A percentile compares a stretch with the other conserved stretches of the same genome.
Evolutionary conservation across 2,797 vertebrate species (phyloP).

Genomic region (Siniperca scherzeri): DNA sequence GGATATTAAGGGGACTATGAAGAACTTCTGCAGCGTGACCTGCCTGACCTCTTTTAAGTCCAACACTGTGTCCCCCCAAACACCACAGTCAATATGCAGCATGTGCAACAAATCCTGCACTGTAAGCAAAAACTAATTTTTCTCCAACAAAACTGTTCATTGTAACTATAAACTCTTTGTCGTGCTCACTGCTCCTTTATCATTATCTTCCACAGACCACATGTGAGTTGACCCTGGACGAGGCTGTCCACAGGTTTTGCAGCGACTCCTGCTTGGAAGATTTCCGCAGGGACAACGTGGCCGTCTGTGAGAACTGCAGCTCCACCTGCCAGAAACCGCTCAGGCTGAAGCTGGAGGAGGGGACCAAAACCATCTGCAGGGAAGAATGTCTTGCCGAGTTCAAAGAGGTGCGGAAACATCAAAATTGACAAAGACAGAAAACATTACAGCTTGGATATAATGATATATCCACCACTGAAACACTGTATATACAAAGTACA

Average conservation of each 20-base stretch:
- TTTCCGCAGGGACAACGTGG: slow-evolving; percentile 24
- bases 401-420: slow-evolving; percentile 49
- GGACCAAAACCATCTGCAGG: slow-evolving; percentile 40
- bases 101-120: slow-evolving; percentile 89
- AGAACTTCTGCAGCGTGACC: slow-evolving; percentile 93
- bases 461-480: not conserved
- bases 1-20: slow-evolving; percentile 87
- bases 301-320: slow-evolving; percentile 52
- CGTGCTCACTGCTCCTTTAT: not conserved
- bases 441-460: not conserved
- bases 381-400: slow-evolving; percentile 38
- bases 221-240: slow-evolving; percentile 16
- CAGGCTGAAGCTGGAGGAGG: slow-evolving; percentile 35
- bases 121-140: slow-evolving; percentile 78
- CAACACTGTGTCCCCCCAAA: slow-evolving; percentile 61
- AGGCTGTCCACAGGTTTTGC: slow-evolving; percentile 44
- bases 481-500: not conserved
- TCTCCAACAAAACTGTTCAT: not conserved
- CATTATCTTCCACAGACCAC: slow-evolving; percentile 5
- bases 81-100: slow-evolving; percentile 79
- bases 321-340: slow-evolving; percentile 31
- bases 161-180: rapidly evolving
- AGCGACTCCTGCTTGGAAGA: slow-evolving; percentile 41
- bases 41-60: slow-evolving; percentile 90
- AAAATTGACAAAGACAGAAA: not conserved